These are phyloP conservation scores for Chlorops oryzae DNA, from an alignment of 1,140 invertebrate species.

Conservation along the genomic window DNA sequence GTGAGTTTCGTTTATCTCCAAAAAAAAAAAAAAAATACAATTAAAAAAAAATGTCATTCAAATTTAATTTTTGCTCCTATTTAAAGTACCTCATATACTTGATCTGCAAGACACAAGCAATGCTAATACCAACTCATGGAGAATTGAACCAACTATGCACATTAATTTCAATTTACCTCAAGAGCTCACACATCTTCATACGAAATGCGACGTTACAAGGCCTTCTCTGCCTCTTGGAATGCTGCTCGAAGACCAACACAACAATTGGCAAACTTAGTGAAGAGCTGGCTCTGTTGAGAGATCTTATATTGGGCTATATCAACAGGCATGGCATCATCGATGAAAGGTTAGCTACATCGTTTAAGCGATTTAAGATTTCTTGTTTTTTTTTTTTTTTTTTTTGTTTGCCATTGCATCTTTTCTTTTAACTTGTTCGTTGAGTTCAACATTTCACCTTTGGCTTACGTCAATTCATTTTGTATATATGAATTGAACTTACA, in stretches of 20 bases:
- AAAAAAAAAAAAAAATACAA: no score
- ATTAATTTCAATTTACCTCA: conserved; percentile 52
- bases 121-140: conserved; percentile 37
- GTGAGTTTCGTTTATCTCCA: no score
- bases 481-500: no score
- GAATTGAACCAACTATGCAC: conserved; percentile 38
- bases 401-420: no score
- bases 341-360: conserved; percentile 51
- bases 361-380: not conserved
- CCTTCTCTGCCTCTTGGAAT: conserved; percentile 69
- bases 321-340: conserved; percentile 57
- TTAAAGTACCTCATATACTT: conserved; percentile 45
- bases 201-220: conserved; percentile 67
- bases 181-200: conserved; percentile 53
- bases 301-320: conserved; percentile 63
- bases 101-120: conserved; percentile 41
- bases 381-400: no score
- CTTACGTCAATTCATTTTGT: not conserved
- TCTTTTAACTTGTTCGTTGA: no score
- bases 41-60: no score
- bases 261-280: conserved; percentile 53
- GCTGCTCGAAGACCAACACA: conserved; percentile 54
- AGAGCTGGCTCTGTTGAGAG: conserved; percentile 56
- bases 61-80: conserved; percentile 10
- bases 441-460: no score